Evolutionary conservation across 2,888 invertebrate species (phyloP), one percentile per base, ranked within the genome.

Genomic region (Tortricodes alternella): DNA sequence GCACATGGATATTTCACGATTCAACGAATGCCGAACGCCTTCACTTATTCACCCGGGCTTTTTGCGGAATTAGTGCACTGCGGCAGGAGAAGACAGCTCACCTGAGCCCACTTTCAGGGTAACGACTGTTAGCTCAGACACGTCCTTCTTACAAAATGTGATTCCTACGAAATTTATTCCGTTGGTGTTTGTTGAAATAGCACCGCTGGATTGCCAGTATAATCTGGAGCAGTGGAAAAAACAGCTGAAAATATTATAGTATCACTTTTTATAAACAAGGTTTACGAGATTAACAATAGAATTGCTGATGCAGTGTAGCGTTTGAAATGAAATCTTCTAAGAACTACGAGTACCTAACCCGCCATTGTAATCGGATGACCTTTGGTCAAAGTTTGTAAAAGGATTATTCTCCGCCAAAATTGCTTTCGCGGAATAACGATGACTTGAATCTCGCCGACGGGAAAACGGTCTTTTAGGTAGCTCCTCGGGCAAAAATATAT

Each of bases 331-430:
- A 58, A 60, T 52, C 48, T 32, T 37, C 46, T 18, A 21, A 59
- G 43, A 5, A 18, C 34, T 19, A 29, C n/a, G n/a, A 15, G 11
- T 9, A 18, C 8, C 34, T 38, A 38, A 38, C 13, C 48, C 18
- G 34, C 19, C 13, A 35, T 19, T 24, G 32, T 50, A 39, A 39
- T 39, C 50, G 32, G 29, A 39, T 50, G 29, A 21, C 27, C 35
- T 3, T n/a, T n/a, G 23, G 34, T 34, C 34, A 24, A 37, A 35
- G 15, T 48, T 48, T 48, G 62, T 60, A 66, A 75, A 80, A 80
- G 74, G 66, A 76, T 78, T 76, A 75, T 78, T 77, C 76, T 72
- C 63, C 66, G 60, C 62, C 63, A 60, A 73, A 79, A 83, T 77
- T 76, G 70, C 68, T 67, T 75, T 74, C 68, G 61, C 62, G 61